Evolutionary conservation across 2,113 vertebrate genomes (phyloP), one percentile per base, ranked within the genome.

Genomic region (Ursus arctos): DNA sequence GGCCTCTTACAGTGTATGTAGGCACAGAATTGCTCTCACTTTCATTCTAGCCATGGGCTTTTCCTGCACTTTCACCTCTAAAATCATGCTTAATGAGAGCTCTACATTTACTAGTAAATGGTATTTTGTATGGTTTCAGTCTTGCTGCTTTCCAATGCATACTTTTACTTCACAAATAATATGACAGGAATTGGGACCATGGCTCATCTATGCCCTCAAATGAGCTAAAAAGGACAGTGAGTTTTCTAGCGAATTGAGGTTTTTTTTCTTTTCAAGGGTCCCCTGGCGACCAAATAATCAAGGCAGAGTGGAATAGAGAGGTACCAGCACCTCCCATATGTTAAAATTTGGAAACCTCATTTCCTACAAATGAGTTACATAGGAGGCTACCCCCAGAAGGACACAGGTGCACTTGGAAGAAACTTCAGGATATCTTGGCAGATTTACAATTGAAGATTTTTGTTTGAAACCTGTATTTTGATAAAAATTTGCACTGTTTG

Each of bases 41-140:
- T 97, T 85, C 59, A 9, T 91, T 92, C 63, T 51, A 77, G 63
- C 85, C 71, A 21, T 55, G 21, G 47, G 84, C 57, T 59, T 93
- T 94, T 77, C 61, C 57, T 12, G 7, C 47, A 81, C 87, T 76
- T 72, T 79, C 61, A 96, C n/a, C 84, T 96, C 97, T 91, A 71
- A 96, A 93, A 40, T 77, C 88, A n/a, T n/a, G 16, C 33, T 69
- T 80, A 84, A 71, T 69, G 88, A 88, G 40, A 57, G 4, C 84
- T 94, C 28, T n/a, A 22, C 40, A 22, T 94, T 83, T 81, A 10
- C 55, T 80, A 92, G 86, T 57, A 95, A 88, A 63, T 83, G 11
- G 5, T 40, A 79, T 77, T 74, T 9, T 16, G 6, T 31, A 18
- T 88, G 83, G 12, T 72, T 67, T 88, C 57, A 63, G 47, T 86